Evolutionary conservation across 2,888 invertebrate genomes (phyloP).

Genomic region (Trisateles emortualis): DNA sequence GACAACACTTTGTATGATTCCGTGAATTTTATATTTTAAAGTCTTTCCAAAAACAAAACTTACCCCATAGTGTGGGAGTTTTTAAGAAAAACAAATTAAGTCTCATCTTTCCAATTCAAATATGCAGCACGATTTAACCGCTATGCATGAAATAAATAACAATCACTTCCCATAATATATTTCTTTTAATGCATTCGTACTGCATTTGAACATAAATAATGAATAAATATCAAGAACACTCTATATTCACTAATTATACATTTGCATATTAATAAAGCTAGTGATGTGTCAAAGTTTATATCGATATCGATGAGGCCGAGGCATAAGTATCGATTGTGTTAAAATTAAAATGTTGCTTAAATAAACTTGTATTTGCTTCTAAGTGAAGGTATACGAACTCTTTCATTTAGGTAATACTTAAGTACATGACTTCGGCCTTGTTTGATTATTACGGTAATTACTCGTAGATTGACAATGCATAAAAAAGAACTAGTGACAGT

Average conservation of each 20-base stretch:
- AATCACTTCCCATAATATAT: constrained; percentile 9
- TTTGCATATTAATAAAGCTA: constrained; percentile 37
- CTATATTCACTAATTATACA: constrained; percentile 31
- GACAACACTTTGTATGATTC: no score
- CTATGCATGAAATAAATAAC: constrained; percentile 5
- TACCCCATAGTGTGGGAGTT: no score
- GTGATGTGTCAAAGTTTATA: constrained; percentile 45
- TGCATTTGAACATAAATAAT: constrained; percentile 38
- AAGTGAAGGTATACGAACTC: no score
- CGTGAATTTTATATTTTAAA: no score
- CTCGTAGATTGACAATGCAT: no score
- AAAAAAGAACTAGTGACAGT: no score
- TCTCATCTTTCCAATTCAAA: not conserved
- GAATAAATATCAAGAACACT: constrained; percentile 43
- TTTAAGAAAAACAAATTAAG: no score
- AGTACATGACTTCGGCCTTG: no score
- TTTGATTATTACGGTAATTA: no score
- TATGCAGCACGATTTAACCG: not conserved
- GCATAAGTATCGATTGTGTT: constrained; percentile 30
- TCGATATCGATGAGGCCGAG: constrained; percentile 26
- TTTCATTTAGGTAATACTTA: no score
- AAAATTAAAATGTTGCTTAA: constrained; percentile 37
- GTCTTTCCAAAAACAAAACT: no score
- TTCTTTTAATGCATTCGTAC: constrained; percentile 17
- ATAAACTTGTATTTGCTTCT: constrained; percentile 10